Evolutionary conservation across 2,888 invertebrate species (phyloP).

Genomic region (Pollenia amentaria): DNA sequence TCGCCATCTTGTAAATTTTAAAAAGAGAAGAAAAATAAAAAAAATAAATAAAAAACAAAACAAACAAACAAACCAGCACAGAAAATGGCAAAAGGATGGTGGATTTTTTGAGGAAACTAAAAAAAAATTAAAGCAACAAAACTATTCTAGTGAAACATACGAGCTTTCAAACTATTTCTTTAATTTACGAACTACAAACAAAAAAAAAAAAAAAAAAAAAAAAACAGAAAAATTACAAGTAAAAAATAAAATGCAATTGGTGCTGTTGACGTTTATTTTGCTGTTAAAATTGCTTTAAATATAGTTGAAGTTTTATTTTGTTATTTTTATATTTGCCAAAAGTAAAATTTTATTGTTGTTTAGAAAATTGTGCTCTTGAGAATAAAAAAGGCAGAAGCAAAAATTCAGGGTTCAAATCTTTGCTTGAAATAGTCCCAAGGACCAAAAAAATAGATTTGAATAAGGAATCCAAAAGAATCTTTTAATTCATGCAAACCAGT

Average conservation of each 20-base stretch:
- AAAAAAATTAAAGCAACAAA: not conserved
- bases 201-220: not conserved
- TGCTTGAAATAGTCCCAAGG: no score
- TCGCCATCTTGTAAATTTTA: not conserved
- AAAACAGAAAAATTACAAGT: not conserved
- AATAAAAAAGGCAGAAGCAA: not conserved
- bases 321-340: not conserved
- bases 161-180: slow-evolving; percentile 37
- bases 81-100: not conserved
- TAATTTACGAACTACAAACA: not conserved
- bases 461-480: no score
- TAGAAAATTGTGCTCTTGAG: not conserved
- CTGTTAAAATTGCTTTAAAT: slow-evolving; percentile 37
- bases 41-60: not conserved
- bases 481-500: no score
- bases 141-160: slow-evolving; percentile 25
- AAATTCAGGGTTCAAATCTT: no score
- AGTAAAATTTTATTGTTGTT: not conserved
- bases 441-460: no score
- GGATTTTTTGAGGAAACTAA: not conserved
- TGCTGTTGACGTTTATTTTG: slow-evolving; percentile 27
- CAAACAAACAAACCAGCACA: not conserved
- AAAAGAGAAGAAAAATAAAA: not conserved
- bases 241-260: slow-evolving; percentile 20
- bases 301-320: slow-evolving; percentile 42